phyloP scores from a whole-genome alignment of 1,140 invertebrate genomes.

The Lasaia peninsularis region DNA sequence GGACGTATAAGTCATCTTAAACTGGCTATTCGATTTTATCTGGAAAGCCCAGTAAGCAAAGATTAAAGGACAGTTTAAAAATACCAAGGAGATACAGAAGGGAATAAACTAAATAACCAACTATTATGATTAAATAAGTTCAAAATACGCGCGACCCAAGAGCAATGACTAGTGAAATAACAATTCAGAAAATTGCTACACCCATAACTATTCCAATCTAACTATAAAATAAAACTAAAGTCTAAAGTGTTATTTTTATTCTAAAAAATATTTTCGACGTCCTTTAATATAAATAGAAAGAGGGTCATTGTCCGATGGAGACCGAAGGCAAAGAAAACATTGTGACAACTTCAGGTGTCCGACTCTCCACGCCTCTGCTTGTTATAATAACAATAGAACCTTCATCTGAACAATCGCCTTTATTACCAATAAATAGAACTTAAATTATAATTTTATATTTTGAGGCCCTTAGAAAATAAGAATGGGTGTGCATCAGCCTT shows the following conservation, averaged over 20 bases:
- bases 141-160: no score
- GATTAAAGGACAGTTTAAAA: no score
- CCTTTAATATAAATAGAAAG: constrained; percentile 38
- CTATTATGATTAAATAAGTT: no score
- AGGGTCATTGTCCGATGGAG: constrained; percentile 55
- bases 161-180: no score
- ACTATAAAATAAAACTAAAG: background rate
- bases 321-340: constrained; percentile 66
- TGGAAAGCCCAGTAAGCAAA: no score
- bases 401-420: constrained; percentile 28
- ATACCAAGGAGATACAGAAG: no score
- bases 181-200: no score
- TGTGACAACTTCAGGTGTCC: constrained; percentile 68
- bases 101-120: no score
- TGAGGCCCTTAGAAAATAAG: constrained; percentile 25
- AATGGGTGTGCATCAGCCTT: constrained; percentile 26
- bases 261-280: constrained; percentile 26
- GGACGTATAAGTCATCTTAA: no score
- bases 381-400: constrained; percentile 66
- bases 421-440: constrained; percentile 40
- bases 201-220: no score
- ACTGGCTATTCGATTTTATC: no score
- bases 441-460: constrained; percentile 17
- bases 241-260: background rate
- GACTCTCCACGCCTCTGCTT: constrained; percentile 40